Evolutionary conservation across 2,888 invertebrate species (phyloP).

Genomic region (Callosobruchus maculatus): DNA sequence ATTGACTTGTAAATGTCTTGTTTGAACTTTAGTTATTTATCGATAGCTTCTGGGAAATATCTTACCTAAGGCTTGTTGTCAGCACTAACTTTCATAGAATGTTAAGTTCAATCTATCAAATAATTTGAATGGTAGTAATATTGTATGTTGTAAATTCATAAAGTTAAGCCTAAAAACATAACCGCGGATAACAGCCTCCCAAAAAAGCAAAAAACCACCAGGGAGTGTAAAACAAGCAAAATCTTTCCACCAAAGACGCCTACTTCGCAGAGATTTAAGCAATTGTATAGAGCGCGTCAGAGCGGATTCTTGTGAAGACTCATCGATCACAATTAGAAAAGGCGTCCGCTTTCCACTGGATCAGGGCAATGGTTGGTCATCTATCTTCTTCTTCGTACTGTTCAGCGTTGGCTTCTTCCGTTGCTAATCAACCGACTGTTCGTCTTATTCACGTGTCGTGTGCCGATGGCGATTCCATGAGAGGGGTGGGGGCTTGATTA

Average conservation of each 20-base stretch:
- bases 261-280: not conserved
- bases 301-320: not conserved
- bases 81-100: too few species aligned
- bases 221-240: not conserved
- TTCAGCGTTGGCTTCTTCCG: slow-evolving; percentile 14
- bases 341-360: slow-evolving; percentile 28
- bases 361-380: slow-evolving; percentile 26
- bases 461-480: not conserved
- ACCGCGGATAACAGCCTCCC: too few species aligned
- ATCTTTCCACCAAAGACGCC: not conserved
- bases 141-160: too few species aligned
- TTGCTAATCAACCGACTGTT: slow-evolving; percentile 28
- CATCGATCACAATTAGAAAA: slow-evolving; percentile 33
- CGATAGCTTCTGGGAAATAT: too few species aligned
- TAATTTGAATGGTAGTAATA: too few species aligned
- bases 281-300: not conserved
- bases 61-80: too few species aligned
- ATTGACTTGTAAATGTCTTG: too few species aligned
- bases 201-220: not conserved
- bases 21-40: too few species aligned
- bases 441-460: slow-evolving; percentile 13
- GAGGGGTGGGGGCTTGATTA: not conserved
- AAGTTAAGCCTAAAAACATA: too few species aligned
- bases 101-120: too few species aligned
- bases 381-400: slow-evolving; percentile 27